Percentiles rank a stretch among this genome's conserved stretches.
These are phyloP conservation scores for Theocolax elegans DNA, from an alignment of 1,140 invertebrate species.

Conservation along the genomic window DNA sequence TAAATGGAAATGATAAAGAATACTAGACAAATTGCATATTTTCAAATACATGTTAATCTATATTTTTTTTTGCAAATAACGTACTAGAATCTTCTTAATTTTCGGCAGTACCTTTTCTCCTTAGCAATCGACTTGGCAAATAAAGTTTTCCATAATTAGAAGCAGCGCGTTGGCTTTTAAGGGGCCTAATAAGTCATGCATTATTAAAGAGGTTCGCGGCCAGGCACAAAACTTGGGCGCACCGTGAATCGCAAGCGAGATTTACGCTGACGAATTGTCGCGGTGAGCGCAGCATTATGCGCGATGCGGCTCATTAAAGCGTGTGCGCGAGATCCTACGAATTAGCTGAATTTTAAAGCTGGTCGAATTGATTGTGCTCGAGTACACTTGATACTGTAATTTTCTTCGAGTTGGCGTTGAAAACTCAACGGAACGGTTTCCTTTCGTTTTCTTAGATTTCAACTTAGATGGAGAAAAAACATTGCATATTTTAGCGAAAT, in stretches of 20 bases:
- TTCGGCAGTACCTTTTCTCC: too few species aligned
- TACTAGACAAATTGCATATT: too few species aligned
- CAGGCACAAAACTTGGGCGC: not conserved
- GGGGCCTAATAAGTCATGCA: slow-evolving; percentile 20
- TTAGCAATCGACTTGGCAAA: slow-evolving; percentile 12
- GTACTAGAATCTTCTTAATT: too few species aligned
- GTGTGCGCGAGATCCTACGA: not conserved
- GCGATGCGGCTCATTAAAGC: slow-evolving; percentile 15
- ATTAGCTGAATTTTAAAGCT: slow-evolving; percentile 8
- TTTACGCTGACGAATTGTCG: slow-evolving; percentile 3
- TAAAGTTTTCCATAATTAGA: slow-evolving; percentile 20
- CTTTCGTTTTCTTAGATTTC: too few species aligned
- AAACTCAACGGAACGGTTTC: not conserved
- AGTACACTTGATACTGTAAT: not conserved
- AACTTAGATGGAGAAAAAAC: too few species aligned
- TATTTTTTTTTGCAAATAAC: too few species aligned
- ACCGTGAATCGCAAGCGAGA: not conserved
- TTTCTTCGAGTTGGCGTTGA: not conserved
- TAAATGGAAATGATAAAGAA: too few species aligned
- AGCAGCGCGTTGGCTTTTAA: slow-evolving; percentile 2
- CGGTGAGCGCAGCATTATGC: not conserved
- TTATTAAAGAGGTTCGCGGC: slow-evolving; percentile 28
- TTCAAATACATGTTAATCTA: too few species aligned
- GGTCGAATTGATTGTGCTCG: not conserved
- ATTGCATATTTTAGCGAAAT: too few species aligned